A percentile compares a stretch with the other conserved stretches of the same genome.
Evolutionary conservation across 2,797 vertebrate genomes (phyloP).

Genomic region (Lithobates pipiens): DNA sequence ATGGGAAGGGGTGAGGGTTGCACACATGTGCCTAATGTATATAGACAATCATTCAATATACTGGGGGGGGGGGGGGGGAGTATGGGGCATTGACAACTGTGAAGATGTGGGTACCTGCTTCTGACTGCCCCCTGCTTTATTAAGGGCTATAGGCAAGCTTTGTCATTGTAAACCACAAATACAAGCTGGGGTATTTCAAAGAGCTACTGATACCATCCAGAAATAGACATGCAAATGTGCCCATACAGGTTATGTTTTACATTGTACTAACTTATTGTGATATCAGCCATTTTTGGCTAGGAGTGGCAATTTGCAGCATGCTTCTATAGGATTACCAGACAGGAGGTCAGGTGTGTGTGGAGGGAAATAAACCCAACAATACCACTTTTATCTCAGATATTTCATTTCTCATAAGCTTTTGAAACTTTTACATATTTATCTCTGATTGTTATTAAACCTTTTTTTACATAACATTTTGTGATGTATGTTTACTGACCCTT

Average conservation of each 20-base stretch:
- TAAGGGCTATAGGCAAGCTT: background rate
- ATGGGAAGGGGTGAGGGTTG: conserved; percentile 3
- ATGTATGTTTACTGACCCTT: background rate
- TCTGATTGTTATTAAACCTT: background rate
- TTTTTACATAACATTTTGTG: background rate
- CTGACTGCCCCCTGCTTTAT: background rate
- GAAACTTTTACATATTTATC: background rate
- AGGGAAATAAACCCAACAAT: background rate
- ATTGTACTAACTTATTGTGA: background rate
- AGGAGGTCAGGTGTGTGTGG: background rate
- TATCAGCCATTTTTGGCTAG: background rate
- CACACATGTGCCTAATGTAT: conserved; percentile 23
- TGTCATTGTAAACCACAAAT: conserved; percentile 5
- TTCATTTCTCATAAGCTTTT: background rate
- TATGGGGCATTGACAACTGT: conserved; percentile 36
- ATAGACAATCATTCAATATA: conserved; percentile 28
- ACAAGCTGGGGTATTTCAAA: background rate
- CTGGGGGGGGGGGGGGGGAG: background rate
- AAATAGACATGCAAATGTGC: background rate
- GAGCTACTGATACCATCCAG: conserved; percentile 4
- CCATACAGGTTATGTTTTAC: background rate
- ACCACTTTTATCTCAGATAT: background rate
- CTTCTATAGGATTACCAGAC: background rate
- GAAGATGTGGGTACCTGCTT: conserved; percentile 35
- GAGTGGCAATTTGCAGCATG: background rate